A percentile compares a stretch with the other conserved stretches of the same genome.
phyloP scores from a whole-genome alignment of 1,140 invertebrate species.

The Delia radicum region DNA sequence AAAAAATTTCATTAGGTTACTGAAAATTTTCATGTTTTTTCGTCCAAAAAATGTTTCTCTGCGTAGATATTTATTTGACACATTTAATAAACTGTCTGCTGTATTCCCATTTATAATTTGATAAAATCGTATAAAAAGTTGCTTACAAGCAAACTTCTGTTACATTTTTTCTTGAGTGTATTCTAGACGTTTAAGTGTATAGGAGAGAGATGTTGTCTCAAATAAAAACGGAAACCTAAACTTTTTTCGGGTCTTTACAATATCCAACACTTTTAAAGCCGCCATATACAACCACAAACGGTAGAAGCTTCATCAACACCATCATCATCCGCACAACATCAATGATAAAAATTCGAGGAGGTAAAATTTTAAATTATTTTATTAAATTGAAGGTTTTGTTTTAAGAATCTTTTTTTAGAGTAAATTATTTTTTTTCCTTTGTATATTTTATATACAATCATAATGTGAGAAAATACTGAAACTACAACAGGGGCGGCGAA shows the following conservation, averaged over 20 bases:
- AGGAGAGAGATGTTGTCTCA: no score
- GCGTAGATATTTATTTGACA: no score
- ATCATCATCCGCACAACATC: not conserved
- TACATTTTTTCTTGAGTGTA: no score
- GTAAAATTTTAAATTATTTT: slow-evolving; percentile 27
- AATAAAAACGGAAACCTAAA: not conserved
- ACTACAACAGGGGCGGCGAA: not conserved
- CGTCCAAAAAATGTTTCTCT: no score
- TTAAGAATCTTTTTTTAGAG: not conserved
- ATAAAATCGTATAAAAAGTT: no score
- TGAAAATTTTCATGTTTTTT: no score
- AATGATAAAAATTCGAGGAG: not conserved
- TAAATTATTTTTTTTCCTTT: not conserved
- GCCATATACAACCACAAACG: not conserved
- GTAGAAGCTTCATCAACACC: slow-evolving; percentile 15
- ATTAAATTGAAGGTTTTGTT: slow-evolving; percentile 29
- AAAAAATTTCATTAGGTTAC: no score
- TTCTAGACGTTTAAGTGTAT: no score
- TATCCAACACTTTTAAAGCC: not conserved
- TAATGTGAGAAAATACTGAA: not conserved
- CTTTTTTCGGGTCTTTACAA: not conserved
- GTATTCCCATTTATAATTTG: no score
- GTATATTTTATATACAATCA: not conserved
- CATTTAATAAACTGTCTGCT: no score
- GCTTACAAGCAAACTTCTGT: no score